These are phyloP conservation scores for Orussus abietinus DNA, from an alignment of 1,140 invertebrate species.

Conservation along the genomic window DNA sequence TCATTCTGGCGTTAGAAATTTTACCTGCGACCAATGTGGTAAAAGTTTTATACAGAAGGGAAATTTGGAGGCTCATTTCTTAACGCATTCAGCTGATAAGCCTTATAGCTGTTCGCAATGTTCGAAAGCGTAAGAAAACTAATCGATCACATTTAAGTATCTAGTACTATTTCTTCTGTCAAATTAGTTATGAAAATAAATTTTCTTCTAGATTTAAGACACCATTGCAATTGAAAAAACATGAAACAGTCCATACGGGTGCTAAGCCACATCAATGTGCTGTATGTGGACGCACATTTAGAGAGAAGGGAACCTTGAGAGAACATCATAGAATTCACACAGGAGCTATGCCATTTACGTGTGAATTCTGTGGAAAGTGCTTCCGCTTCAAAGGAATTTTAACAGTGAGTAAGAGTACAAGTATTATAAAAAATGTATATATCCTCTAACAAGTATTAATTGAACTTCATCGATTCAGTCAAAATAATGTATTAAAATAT, in stretches of 20 bases:
- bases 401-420: conserved; percentile 44
- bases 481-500: conserved; percentile 1
- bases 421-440: neutral
- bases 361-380: conserved; percentile 67
- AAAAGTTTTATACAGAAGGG: conserved; percentile 62
- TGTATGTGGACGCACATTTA: conserved; percentile 68
- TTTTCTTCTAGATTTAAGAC: conserved; percentile 52
- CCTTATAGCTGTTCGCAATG: conserved; percentile 47
- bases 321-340: conserved; percentile 73
- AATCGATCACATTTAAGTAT: neutral
- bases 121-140: conserved; percentile 43
- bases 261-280: conserved; percentile 73
- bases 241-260: conserved; percentile 63
- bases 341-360: conserved; percentile 76
- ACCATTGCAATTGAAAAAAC: conserved; percentile 53
- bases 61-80: conserved; percentile 58
- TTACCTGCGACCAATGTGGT: conserved; percentile 60
- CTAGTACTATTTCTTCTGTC: neutral
- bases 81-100: conserved; percentile 57
- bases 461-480: neutral
- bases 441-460: conserved; percentile 5
- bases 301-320: conserved; percentile 60
- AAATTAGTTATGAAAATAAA: conserved; percentile 5
- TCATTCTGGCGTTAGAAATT: conserved; percentile 55
- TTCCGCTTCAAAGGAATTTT: conserved; percentile 69